Base-by-base conservation (phyloP, 2,113 vertebrate species). In the Sula dactylatra region DNA sequence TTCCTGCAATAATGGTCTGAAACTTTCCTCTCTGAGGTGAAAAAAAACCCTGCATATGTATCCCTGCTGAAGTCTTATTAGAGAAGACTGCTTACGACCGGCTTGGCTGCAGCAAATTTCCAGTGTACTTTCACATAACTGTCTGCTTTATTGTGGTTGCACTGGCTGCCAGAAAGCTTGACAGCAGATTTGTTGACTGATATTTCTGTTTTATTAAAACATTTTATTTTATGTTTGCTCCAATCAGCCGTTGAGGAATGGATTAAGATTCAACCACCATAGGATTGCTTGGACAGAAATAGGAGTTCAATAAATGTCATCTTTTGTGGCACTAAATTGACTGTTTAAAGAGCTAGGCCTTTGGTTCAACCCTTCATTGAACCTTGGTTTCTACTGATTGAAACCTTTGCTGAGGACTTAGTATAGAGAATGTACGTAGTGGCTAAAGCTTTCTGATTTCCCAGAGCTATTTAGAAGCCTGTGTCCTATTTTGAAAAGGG, bases 191-290 rank as follows among this genome's bases (percentile, higher is more conserved):
- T 92, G 84, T 95, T 93, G 79, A 78, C 79, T 86, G 82, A 64
- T 90, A 90, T 81, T 94, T 90, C 87, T 93, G 55, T 70, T 92
- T 94, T 83, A 93, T 81, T 94, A 79, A 84, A 87, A 90, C 76
- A 56, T 83, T 95, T 94, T 85, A 82, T 95, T 94, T 95, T 77
- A 93, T 80, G 61, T 65, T 64, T 76, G 36, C 49, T 92, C 45
- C 83, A 71, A 85, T 89, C 93, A 89, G 86, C 69, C 5, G 1
- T 86, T 94, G 69, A 95, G 70, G 36, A 91, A 92, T 71, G 61
- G 81, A 95, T 96, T 93, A 79, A 91, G 92, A 89, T 79, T 92
- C 91, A 94, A 89, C 73, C 49, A 85, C 77, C 56, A 32, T 11
- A 47, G 69, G 82, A 94, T 78, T 86, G 36, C 81, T 86, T 67